Evolutionary conservation across 2,797 vertebrate genomes (phyloP), one percentile per base, ranked within the genome.

Genomic region (Ctenopoma multispine): DNA sequence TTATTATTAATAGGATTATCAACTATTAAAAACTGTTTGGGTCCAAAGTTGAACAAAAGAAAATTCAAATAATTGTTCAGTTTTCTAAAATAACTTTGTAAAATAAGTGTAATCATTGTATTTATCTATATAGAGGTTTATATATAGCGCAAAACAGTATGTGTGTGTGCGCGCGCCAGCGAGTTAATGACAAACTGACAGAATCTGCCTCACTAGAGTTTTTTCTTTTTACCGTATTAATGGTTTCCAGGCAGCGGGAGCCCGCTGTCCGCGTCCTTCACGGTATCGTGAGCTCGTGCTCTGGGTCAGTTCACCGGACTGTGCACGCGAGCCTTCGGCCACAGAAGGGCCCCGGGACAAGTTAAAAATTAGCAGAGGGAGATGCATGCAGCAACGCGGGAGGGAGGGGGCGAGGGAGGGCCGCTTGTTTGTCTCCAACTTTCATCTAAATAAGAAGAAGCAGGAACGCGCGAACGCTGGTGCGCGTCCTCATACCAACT

Each of bases 171-270:
- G 44, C 1, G 40, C 8, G 44, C 9, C 47, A 9, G 24, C 14
- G 54, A 43, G 87, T 90, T 91, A 91, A 91, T 91, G 57, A 66
- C 58, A 77, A 87, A 90, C 87, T 34, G 17, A 23, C 13, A 75
- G n/a, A 80, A 83, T 80, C 18, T 62, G 67, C 67, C 53, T 23
- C 50, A 69, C 49, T 24, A 6, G 69, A 46, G 40, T 21, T 61
- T 77, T 81, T 62, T 50, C 17, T 29, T 69, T 51, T 50, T 69
- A 75, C 79, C 75, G 62, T 70, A 63, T 80, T 68, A 68, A 61
- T 73, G 17, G 80, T 80, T 73, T 77, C 68, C 63, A 66, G 64
- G 76, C 58, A 69, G 67, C 54, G 31, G 47, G 24, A 58, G 56
- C 57, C 50, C 67, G 34, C 58, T 38, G 62, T 20, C 53, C 27